phyloP scores from a whole-genome alignment of 2,888 invertebrate genomes.

The Drosophila merina region DNA sequence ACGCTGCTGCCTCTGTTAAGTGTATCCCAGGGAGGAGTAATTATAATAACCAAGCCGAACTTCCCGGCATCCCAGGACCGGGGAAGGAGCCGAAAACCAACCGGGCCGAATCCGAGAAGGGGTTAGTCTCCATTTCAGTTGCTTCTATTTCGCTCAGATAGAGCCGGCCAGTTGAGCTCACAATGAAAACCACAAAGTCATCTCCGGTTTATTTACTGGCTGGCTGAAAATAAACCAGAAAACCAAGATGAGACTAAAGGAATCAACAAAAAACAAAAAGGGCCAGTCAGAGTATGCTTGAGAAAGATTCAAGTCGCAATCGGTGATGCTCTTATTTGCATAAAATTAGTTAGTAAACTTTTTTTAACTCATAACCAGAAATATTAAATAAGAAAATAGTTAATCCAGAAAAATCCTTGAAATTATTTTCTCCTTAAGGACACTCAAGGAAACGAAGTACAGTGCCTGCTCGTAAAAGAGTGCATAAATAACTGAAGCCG shows the following conservation, averaged over 20 bases:
- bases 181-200: slow-evolving; percentile 80
- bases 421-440: not conserved
- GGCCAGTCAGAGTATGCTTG: slow-evolving; percentile 15
- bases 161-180: slow-evolving; percentile 37
- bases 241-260: slow-evolving; percentile 55
- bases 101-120: slow-evolving; percentile 12
- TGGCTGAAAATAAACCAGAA: slow-evolving; percentile 54
- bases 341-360: not conserved
- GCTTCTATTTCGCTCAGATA: slow-evolving; percentile 65
- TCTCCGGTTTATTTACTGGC: slow-evolving; percentile 80
- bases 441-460: not conserved
- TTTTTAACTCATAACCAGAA: too few relatives aligned
- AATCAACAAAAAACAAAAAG: slow-evolving; percentile 38
- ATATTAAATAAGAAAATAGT: too few relatives aligned
- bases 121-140: slow-evolving; percentile 37
- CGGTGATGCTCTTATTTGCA: slow-evolving; percentile 7
- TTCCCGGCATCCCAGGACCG: slow-evolving; percentile 15
- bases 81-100: slow-evolving; percentile 2
- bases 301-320: not conserved
- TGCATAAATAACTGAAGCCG: slow-evolving; percentile 59
- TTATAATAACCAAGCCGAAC: slow-evolving; percentile 67
- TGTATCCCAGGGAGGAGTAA: slow-evolving; percentile 68
- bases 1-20: slow-evolving; percentile 67
- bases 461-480: not conserved
- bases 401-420: too few relatives aligned